Base-by-base conservation (phyloP, 1,140 invertebrate species). In the Arion vulgaris region DNA sequence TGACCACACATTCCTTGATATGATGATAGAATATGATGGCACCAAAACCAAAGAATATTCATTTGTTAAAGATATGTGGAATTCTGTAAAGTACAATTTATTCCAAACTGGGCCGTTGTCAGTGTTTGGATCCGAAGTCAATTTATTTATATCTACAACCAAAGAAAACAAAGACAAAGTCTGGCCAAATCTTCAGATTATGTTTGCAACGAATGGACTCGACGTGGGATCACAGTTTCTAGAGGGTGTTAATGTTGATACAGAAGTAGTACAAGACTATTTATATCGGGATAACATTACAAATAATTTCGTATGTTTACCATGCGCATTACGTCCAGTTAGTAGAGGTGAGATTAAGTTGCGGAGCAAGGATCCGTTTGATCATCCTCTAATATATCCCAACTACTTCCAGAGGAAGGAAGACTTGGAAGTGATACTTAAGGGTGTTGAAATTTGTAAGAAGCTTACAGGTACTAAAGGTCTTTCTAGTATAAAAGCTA, bases 341-440 rank as follows among this genome's bases (percentile, higher is more conserved):
- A 93, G 86, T 81, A 77, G 83, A 81, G 88, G 93, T 76, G 85
- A 87, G 81, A 39, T 92, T 71, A 87, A 87, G 77, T 74, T 93
- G 62, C 86, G 91, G 88, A 84, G 85, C 5, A 93, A 92, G 32
- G 95, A 99, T 92, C 97, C 97, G 0, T 94, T 95, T 17, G 94
- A 95, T 1, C 94, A 96, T 86, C 97, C 97, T 0, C 94, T 96
- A 5, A 96, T 99, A n/a, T 96, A 96, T 90, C 97, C 98, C 0
- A 93, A 91, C 79, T 94, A 91, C 83, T 86, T 87, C 72, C 85
- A 84, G 0, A 87, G 86, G 15, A 86, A 87, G 66, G 36, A 86
- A 36, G 92, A 92, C 81, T 66, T 87, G 28, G 71, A 53, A 34
- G 88, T 90, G 45, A 86, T 91, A 78, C 80, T 89, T 45, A 77